Base-by-base conservation (phyloP, 2,888 invertebrate species). In the Temnothorax rugatulus region DNA sequence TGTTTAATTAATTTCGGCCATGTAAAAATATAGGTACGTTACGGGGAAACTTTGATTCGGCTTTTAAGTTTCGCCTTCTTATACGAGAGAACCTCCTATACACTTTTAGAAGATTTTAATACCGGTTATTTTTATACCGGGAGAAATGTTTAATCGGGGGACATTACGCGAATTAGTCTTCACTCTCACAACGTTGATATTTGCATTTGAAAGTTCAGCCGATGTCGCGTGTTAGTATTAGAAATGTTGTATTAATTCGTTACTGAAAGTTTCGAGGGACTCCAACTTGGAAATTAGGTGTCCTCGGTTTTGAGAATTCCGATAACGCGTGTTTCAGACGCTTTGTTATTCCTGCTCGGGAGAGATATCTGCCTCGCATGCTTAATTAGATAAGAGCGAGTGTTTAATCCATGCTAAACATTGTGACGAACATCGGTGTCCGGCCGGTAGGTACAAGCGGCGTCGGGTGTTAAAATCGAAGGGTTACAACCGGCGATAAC, bases 1-100 rank as follows among this genome's bases (percentile, higher is more conserved):
- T 29, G 44, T 77, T 77, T 77, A 68, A 77, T 77, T 77, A 77
- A 69, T 77, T 47, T 77, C 54, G n/a, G 3, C n/a, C 44, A 69
- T 21, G 44, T 13, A 15, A 18, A 38, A 41, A n/a, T 29, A 34
- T 34, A 34, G 5, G 7, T 34, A 59, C 44, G 25, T 73, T 59
- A 38, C 3, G 21, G 13, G 41, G 41, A 68, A 68, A 54, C 54
- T 77, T 66, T 8, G 21, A 76, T 64, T 64, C 18, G 18, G 15
- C 29, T 25, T 50, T 21, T 9, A 52, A 77, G 8, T 25, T 54
- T 29, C 9, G 4, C 2, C 8, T 5, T 8, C 21, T 21, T 15
- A 34, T 15, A 47, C 15, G 18, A 18, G 8, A 15, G 8, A 15
- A 50, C 18, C 9, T 47, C 0, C 0, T 21, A 3, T 25, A 21